Evolutionary conservation across 1,140 invertebrate species (phyloP), one percentile per base, ranked within the genome.

Genomic region (Bombyx mandarina): DNA sequence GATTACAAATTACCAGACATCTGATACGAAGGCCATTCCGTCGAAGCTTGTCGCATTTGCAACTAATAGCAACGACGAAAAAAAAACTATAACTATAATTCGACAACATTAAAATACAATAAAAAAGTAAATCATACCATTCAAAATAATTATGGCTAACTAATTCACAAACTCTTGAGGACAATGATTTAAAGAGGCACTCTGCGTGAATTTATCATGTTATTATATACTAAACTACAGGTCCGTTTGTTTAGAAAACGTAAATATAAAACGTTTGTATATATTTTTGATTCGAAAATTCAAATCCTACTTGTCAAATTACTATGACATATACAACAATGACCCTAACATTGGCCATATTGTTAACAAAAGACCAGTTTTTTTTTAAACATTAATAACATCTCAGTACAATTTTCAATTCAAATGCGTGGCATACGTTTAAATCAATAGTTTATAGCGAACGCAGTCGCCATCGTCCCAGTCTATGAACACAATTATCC

Each of bases 401-500:
- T 35, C 4, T 35, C 26, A 35, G 26, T 35, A 35, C 26, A 35
- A 35, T 35, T 35, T 35, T 35, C 26, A 35, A 35, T 35, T 35
- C 26, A 35, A 35, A 35, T 35, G 26, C 26, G 26, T 35, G 26
- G 26, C 26, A 35, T 35, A 35, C 4, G 26, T 35, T 18, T 35
- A 35, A 35, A 35, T 35, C 26, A 35, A 35, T 35, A 35, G 0
- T 3, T 35, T 35, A 35, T 35, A 35, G 26, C 26, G 26, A 35
- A 35, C 26, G 26, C 26, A 35, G 26, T 35, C 26, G 26, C 26
- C 26, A 35, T 35, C 4, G 26, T 35, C 70, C 84, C 83, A 85
- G 81, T 85, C 82, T 82, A 81, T 86, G 80, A 85, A 85, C 83
- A 85, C 83, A 86, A 86, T 84, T 79, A 83, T 83, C 77, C 83